These are phyloP conservation scores for Heliocidaris erythrogramma DNA, from an alignment of 35 echinoderm and acorn worm genomes.

Conservation along the genomic window DNA sequence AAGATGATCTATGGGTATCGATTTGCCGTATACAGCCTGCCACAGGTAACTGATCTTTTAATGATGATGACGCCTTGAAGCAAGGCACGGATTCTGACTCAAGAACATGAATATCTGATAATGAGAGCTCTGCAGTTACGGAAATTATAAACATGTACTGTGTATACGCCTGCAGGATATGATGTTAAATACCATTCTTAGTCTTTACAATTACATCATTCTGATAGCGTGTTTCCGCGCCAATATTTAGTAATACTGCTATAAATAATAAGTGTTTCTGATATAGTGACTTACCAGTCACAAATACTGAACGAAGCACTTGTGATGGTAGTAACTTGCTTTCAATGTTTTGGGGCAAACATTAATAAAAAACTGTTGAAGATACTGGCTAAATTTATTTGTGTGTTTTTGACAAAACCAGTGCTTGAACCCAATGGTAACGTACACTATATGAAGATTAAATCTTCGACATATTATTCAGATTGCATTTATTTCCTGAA, in stretches of 20 bases:
- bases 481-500: not conserved
- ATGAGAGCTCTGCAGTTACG: not conserved
- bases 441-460: not conserved
- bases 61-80: not conserved
- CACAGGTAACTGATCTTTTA: not conserved
- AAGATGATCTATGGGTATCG: not conserved
- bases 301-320: too few relatives aligned
- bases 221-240: too few relatives aligned
- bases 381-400: not conserved
- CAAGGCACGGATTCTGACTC: not conserved
- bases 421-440: not conserved
- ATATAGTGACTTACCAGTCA: too few relatives aligned
- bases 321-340: too few relatives aligned
- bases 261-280: too few relatives aligned
- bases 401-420: not conserved
- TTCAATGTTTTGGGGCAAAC: too few relatives aligned
- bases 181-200: too few relatives aligned
- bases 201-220: too few relatives aligned
- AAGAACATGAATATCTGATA: conserved; percentile 23
- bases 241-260: too few relatives aligned
- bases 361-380: too few relatives aligned
- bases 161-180: not conserved
- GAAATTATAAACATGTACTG: not conserved
- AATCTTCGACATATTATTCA: not conserved
- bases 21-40: conserved; percentile 22